phyloP scores from a whole-genome alignment of 2,888 invertebrate genomes.

The Auanema freiburgensis region DNA sequence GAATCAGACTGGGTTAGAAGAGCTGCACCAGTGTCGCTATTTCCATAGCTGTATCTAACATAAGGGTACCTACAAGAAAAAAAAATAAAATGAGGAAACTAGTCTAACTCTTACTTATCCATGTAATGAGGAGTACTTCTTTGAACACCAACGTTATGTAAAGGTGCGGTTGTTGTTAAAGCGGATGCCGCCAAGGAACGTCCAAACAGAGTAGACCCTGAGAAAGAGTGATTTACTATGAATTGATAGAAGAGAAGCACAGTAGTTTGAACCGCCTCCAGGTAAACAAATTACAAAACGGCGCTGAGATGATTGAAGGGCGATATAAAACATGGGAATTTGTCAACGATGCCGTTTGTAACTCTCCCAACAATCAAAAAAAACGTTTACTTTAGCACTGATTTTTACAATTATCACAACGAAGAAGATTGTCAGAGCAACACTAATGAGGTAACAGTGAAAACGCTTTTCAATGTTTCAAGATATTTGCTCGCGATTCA shows the following conservation, averaged over 20 bases:
- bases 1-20: constrained; percentile 57
- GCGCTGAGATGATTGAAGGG: too few species aligned
- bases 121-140: constrained; percentile 59
- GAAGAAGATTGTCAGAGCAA: background rate
- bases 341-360: too few species aligned
- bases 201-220: constrained; percentile 59
- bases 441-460: background rate
- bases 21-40: constrained; percentile 54
- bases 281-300: too few species aligned
- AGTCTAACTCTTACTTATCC: constrained; percentile 42
- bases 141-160: constrained; percentile 62
- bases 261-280: too few species aligned
- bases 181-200: constrained; percentile 54
- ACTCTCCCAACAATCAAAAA: too few species aligned
- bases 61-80: constrained; percentile 53
- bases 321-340: too few species aligned
- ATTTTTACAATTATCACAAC: background rate
- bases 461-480: background rate
- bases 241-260: too few species aligned
- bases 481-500: background rate
- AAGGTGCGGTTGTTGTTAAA: constrained; percentile 56
- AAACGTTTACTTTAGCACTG: too few species aligned
- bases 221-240: too few species aligned
- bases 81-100: background rate
- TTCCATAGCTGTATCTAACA: constrained; percentile 50